Percentiles rank a stretch among this genome's conserved stretches.
phyloP scores from a whole-genome alignment of 2,797 vertebrate genomes.

The Margarornis squamiger region DNA sequence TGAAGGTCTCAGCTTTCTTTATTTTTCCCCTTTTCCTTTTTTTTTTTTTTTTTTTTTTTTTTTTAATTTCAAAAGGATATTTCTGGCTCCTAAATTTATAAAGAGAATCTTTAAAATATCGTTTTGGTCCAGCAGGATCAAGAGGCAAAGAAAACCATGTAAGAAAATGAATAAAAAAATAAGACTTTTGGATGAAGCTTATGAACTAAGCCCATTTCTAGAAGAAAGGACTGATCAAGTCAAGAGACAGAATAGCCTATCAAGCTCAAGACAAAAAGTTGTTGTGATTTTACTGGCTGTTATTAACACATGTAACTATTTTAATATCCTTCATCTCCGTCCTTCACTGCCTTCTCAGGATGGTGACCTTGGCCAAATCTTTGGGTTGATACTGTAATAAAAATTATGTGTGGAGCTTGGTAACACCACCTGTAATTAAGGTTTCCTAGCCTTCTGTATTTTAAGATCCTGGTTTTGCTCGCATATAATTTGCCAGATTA shows the following conservation, averaged over 20 bases:
- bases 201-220: neutral
- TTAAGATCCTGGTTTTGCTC: conserved; percentile 19
- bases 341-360: neutral
- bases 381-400: conserved; percentile 20
- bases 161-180: neutral
- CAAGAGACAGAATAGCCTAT: neutral
- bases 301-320: neutral
- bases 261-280: neutral
- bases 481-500: conserved; percentile 38
- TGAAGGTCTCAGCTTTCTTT: neutral
- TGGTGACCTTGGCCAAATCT: neutral
- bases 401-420: neutral
- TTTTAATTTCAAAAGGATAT: neutral
- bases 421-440: conserved; percentile 33
- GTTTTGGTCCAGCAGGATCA: neutral
- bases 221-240: neutral
- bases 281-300: neutral
- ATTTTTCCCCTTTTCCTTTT: rapidly evolving
- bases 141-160: neutral
- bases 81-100: neutral
- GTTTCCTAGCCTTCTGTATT: conserved; percentile 46
- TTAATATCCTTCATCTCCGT: neutral
- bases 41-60: neutral
- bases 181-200: neutral
- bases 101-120: neutral